phyloP scores from a whole-genome alignment of 2,888 invertebrate genomes.

The Steinernema carpocapsae region DNA sequence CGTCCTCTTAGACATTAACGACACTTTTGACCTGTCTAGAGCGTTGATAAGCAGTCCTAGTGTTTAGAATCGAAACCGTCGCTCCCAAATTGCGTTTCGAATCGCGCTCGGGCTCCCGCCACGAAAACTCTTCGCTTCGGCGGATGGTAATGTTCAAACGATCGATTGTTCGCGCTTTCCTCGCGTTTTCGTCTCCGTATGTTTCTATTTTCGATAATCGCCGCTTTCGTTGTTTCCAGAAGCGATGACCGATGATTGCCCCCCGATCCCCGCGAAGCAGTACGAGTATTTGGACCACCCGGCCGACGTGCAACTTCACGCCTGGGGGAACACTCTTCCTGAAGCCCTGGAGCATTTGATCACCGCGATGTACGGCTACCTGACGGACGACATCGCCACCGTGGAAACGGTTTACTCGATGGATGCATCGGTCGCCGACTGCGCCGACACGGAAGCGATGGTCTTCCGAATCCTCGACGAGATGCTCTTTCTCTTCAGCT shows the following conservation, averaged over 20 bases:
- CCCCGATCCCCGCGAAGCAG: constrained; percentile 18
- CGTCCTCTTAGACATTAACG: no score
- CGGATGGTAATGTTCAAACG: constrained; percentile 14
- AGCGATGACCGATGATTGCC: constrained; percentile 1
- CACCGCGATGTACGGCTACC: constrained; percentile 95
- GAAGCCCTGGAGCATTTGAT: constrained; percentile 74
- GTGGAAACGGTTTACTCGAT: constrained; percentile 81
- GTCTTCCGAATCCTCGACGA: constrained; percentile 93
- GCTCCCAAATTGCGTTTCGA: not conserved
- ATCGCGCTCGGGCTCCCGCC: constrained; percentile 14
- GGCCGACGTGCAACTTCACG: constrained; percentile 96
- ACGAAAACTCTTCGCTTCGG: not conserved
- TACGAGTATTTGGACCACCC: constrained; percentile 82
- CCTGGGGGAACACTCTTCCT: constrained; percentile 84
- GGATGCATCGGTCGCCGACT: constrained; percentile 82
- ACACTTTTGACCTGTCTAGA: no score
- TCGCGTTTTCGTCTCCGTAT: not conserved
- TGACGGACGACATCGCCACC: constrained; percentile 74
- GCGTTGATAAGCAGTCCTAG: not conserved
- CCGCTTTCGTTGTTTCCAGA: not conserved
- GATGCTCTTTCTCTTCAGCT: constrained; percentile 86
- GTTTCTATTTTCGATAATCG: not conserved
- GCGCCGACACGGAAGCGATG: constrained; percentile 80
- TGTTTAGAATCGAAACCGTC: not conserved
- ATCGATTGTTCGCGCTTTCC: not conserved